Percentiles rank a stretch among this genome's conserved stretches.
Conservation (phyloP, 2,113 vertebrate genomes). For the Sterna hirundo region DNA sequence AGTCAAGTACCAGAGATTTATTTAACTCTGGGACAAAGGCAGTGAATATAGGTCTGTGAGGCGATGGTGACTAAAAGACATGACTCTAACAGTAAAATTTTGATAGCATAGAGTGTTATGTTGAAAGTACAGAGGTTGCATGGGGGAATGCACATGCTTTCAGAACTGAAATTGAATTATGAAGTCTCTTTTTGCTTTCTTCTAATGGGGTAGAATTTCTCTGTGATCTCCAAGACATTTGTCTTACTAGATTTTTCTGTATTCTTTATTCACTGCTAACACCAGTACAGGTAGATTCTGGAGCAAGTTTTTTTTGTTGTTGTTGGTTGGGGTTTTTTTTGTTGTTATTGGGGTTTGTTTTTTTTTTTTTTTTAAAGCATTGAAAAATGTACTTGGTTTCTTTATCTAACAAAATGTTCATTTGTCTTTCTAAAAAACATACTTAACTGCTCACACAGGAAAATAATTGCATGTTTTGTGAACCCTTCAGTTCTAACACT, state of each 20-base stretch:
- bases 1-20: background rate
- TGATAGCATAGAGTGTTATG: background rate
- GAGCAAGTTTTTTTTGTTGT: background rate
- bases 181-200: background rate
- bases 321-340: too few species aligned
- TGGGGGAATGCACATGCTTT: background rate
- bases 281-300: background rate
- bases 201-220: background rate
- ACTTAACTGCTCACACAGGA: background rate
- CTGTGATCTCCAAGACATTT: background rate
- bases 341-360: too few species aligned
- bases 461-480: background rate
- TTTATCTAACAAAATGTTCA: background rate
- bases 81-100: background rate
- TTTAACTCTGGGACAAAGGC: background rate
- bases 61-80: background rate
- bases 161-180: background rate
- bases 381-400: background rate
- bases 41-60: background rate
- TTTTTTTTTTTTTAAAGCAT: background rate
- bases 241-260: background rate
- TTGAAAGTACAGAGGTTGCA: background rate
- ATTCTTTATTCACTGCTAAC: background rate
- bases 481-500: background rate
- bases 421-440: conserved; percentile 36